Conservation (phyloP, 2,113 vertebrate species). For the Procavia capensis region DNA sequence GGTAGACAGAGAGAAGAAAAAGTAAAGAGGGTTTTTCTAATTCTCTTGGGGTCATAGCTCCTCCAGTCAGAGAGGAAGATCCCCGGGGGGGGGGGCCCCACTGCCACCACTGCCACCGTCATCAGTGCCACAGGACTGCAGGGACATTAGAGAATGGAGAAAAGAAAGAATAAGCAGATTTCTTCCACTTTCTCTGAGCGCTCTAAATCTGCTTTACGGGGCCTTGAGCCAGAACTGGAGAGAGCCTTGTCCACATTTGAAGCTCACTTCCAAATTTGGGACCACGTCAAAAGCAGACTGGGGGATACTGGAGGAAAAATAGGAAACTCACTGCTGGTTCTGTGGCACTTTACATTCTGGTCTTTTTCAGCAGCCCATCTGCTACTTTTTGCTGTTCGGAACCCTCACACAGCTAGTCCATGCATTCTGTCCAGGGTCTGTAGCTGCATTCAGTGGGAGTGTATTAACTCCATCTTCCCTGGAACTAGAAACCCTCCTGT, state of each 20-base stretch:
- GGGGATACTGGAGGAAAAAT: no score
- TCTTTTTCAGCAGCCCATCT: no score
- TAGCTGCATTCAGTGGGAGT: neutral
- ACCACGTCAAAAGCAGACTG: neutral
- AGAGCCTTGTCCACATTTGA: neutral
- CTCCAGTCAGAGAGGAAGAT: neutral
- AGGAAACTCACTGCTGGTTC: no score
- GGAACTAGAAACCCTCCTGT: neutral
- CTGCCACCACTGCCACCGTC: neutral
- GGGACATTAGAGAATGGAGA: neutral
- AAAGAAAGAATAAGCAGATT: neutral
- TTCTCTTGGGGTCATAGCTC: neutral
- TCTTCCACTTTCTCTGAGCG: neutral
- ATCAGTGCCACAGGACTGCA: no score
- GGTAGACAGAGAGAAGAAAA: neutral
- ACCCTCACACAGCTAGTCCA: neutral
- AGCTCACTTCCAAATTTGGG: neutral
- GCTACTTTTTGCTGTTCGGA: neutral
- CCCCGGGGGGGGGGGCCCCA: no score
- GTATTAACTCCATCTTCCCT: neutral
- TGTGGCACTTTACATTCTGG: neutral
- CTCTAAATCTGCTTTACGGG: neutral
- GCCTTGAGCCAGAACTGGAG: neutral
- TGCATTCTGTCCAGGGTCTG: rapidly evolving
- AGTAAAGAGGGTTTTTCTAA: no score